phyloP scores from a whole-genome alignment of 2,113 vertebrate species.

The Vanacampus margaritifer region DNA sequence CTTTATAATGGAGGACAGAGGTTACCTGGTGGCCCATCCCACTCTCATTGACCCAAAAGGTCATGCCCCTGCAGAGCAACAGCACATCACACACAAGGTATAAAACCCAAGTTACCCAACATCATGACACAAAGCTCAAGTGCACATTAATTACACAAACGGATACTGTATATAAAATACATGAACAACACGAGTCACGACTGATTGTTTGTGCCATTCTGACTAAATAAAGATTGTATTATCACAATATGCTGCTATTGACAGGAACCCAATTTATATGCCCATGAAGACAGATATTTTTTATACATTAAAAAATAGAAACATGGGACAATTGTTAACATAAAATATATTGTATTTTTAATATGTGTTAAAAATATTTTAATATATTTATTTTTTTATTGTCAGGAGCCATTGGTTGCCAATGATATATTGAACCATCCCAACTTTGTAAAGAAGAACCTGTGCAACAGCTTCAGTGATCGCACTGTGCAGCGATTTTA shows the following conservation, averaged over 20 bases:
- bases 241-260: not conserved
- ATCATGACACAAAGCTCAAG: not conserved
- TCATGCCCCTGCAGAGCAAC: conserved; percentile 93
- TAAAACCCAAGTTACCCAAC: not conserved
- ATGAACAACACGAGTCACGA: not conserved
- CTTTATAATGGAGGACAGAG: conserved; percentile 98
- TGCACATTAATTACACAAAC: too few species aligned
- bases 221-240: not conserved
- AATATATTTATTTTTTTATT: not conserved
- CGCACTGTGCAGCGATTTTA: conserved; percentile 97
- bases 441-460: conserved; percentile 97
- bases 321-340: not conserved
- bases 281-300: not conserved
- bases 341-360: not conserved
- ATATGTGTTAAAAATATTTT: not conserved
- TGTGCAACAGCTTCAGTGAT: conserved; percentile 99
- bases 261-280: not conserved
- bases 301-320: not conserved
- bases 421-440: conserved; percentile 98
- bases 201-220: not conserved
- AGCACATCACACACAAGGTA: conserved; percentile 99
- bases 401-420: conserved; percentile 92
- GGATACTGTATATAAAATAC: too few species aligned
- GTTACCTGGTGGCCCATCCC: conserved; percentile 95
- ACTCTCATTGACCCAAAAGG: conserved; percentile 99